These are phyloP conservation scores for Phaetusa simplex DNA, from an alignment of 2,113 vertebrate genomes.

Conservation along the genomic window DNA sequence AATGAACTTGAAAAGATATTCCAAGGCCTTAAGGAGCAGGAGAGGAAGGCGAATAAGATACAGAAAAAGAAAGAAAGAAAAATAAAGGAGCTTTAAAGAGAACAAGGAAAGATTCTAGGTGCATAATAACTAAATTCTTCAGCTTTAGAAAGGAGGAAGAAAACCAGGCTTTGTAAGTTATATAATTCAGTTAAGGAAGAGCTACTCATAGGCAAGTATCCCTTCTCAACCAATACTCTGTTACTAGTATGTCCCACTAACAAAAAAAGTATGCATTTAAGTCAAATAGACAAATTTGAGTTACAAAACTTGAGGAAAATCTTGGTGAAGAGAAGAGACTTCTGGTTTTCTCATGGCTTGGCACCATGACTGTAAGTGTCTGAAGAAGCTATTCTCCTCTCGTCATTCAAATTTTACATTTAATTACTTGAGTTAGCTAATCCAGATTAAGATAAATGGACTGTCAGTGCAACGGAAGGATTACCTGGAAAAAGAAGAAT, in stretches of 20 bases:
- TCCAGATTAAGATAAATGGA: not conserved
- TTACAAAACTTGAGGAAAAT: not conserved
- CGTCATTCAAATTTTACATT: not conserved
- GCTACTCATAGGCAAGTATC: not conserved
- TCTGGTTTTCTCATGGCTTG: not conserved
- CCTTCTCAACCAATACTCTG: not conserved
- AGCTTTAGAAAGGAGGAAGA: constrained; percentile 15
- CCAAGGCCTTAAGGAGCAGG: constrained; percentile 84
- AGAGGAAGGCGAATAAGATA: constrained; percentile 30
- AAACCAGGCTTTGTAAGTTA: not conserved
- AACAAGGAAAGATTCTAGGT: not conserved
- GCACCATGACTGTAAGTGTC: not conserved
- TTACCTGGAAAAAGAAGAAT: not conserved
- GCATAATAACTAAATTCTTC: constrained; percentile 7
- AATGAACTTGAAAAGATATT: constrained; percentile 99
- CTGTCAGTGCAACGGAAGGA: not conserved
- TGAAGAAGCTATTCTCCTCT: not conserved
- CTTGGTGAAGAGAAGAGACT: not conserved
- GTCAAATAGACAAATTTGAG: not conserved
- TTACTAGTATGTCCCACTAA: not conserved
- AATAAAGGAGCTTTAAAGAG: constrained; percentile 55
- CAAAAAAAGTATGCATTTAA: not conserved
- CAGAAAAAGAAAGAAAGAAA: constrained; percentile 55
- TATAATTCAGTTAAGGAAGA: not conserved
- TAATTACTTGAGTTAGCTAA: not conserved